Evolutionary conservation across 2,888 invertebrate species (phyloP), one percentile per base, ranked within the genome.

Genomic region (Athalia cordata): DNA sequence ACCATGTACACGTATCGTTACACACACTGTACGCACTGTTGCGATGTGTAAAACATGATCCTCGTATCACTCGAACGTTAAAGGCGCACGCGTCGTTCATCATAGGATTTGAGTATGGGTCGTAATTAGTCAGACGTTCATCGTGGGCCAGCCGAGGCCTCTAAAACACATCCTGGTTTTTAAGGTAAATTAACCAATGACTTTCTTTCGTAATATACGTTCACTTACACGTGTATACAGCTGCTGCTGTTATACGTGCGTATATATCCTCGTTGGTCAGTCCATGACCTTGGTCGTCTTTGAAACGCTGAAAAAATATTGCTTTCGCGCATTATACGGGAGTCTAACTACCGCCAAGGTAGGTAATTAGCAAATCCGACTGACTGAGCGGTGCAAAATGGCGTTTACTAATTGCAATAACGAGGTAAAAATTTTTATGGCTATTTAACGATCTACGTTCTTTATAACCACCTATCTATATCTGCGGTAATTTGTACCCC

Each of bases 341-440:
- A 11, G 55, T 11, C 55, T n/a, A 55, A 9, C 55, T 68, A 9
- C 11, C 15, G 7, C 13, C 0, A 7, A 61, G n/a, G 61, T 7
- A 59, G 57, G 47, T 59, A 72, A 72, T 72, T 72, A 72, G 59
- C 45, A 0, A 72, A 72, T 59, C 57, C 57, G 8, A 7, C 55
- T 6, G 29, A 29, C 29, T 29, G 29, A 29, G 29, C 47, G 57
- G 72, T 72, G 72, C 72, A 47, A 47, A 72, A 59, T 59, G 47
- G 45, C 72, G 72, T 72, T 72, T 15, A 47, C 59, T 13, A 72
- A 72, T 72, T 72, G 45, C 72, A 72, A 55, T 43, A 68, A 66
- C 49, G 66, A 49, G n/a, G 66, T 66, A 66, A 66, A 66, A 65
- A 4, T 59, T 59, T 59, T 64, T 64, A 64, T 45, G 45, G 64